Evolutionary conservation across 2,888 invertebrate species (phyloP).

Genomic region (Drosophila borealis): DNA sequence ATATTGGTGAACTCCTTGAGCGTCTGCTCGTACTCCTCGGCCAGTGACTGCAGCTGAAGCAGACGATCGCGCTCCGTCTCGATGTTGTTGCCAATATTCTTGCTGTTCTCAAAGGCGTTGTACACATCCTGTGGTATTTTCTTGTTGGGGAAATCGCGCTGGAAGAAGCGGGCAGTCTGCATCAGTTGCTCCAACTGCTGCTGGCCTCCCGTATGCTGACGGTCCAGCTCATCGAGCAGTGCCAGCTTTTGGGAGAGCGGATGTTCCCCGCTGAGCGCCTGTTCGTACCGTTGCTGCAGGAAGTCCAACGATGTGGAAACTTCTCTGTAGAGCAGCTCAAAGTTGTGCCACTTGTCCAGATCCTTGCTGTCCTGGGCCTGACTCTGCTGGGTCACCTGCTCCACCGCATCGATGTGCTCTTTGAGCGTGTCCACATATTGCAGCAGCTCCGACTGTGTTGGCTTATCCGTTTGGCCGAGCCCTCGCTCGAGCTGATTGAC

Average conservation of each 20-base stretch:
- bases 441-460: constrained; percentile 85
- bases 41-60: constrained; percentile 90
- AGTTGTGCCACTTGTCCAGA: constrained; percentile 90
- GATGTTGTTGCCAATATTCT: constrained; percentile 89
- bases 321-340: constrained; percentile 88
- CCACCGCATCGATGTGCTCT: constrained; percentile 90
- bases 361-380: constrained; percentile 87
- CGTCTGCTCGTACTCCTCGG: constrained; percentile 95
- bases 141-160: constrained; percentile 89
- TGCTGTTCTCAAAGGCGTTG: constrained; percentile 88
- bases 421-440: constrained; percentile 87
- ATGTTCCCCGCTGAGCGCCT: constrained; percentile 85
- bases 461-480: constrained; percentile 85
- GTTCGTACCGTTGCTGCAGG: constrained; percentile 80
- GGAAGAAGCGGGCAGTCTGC: constrained; percentile 87
- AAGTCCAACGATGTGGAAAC: constrained; percentile 74
- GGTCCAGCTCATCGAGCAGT: constrained; percentile 90
- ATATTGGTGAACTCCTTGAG: constrained; percentile 94
- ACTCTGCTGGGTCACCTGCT: constrained; percentile 88
- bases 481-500: constrained; percentile 88
- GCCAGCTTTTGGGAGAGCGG: constrained; percentile 89
- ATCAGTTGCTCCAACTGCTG: constrained; percentile 88
- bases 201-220: constrained; percentile 88
- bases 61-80: constrained; percentile 90
- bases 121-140: constrained; percentile 89